Conservation (phyloP, 1,140 invertebrate genomes). For the Ceratosolen solmsi region DNA sequence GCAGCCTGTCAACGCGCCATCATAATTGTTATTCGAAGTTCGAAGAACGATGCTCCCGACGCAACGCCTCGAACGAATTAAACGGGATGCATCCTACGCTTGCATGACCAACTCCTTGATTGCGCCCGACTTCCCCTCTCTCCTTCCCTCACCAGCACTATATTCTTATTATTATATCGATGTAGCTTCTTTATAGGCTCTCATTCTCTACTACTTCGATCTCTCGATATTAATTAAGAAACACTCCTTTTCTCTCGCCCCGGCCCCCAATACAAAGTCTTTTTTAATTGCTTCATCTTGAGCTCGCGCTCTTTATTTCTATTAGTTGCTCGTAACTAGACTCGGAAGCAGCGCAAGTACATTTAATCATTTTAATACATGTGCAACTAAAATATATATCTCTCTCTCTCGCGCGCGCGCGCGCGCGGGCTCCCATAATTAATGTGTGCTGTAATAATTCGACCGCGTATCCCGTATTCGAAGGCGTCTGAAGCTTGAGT, state of each 20-base stretch:
- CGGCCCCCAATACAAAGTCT: neutral
- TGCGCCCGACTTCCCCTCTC: neutral
- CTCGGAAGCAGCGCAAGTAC: neutral
- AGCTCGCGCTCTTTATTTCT: neutral
- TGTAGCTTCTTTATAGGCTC: neutral
- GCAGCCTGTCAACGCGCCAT: conserved; percentile 37
- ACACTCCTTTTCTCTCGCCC: neutral
- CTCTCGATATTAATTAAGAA: neutral
- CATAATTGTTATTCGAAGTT: conserved; percentile 34
- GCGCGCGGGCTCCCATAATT: neutral
- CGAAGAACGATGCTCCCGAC: conserved; percentile 26
- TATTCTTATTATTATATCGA: neutral
- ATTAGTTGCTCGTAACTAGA: neutral
- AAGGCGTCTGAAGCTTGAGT: neutral
- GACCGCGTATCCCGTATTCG: neutral
- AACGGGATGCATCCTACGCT: conserved; percentile 9
- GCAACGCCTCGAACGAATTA: conserved; percentile 27
- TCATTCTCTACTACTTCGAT: neutral
- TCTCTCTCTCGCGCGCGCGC: neutral
- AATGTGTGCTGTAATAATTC: neutral
- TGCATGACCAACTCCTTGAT: neutral
- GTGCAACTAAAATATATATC: neutral
- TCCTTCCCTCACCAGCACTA: neutral
- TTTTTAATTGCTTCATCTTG: conserved; percentile 22
- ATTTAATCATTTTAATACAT: neutral